Evolutionary conservation across 2,888 invertebrate species (phyloP), one percentile per base, ranked within the genome.

Genomic region (Melanostoma scalare): DNA sequence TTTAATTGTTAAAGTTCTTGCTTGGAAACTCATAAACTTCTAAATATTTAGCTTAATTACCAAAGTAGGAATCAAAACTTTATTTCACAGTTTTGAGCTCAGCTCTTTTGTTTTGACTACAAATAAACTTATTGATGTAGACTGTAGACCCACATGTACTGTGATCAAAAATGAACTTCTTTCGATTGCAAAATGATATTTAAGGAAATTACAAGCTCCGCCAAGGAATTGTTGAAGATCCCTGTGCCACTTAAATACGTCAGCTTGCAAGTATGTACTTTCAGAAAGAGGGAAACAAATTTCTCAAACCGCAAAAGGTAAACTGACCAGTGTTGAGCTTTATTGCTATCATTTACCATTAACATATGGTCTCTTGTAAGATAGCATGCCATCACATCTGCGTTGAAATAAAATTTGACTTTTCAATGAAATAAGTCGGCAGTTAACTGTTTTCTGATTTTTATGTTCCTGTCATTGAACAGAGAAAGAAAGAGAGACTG

Each of bases 351-450:
- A 73, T 77, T 77, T 77, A 65, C 71, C 76, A 77, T 73, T 69
- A 77, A 82, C 77, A 73, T 82, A 82, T 74, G 84, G 78, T 69
- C 67, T 30, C 42, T n/a, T 42, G n/a, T 50, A 36, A 48, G 55
- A 82, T 52, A 78, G 71, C 81, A 67, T 78, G 78, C 60, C 78
- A 74, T 78, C 74, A 78, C 78, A 79, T 84, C 78, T 79, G 78
- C 65, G 46, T 48, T 65, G 58, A 10, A 56, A 84, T 79, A 78
- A 20, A 82, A 77, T 82, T 77, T 77, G 77, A 82, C 82, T 82
- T 77, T 82, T 69, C 73, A 63, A 38, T 44, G 42, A 50, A 67
- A 71, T 20, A 52, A 6, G 1, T 48, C 33, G 4, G 10, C 20
- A 50, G 56, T 60, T 67, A 82, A 82, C 82, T 84, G 74, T 84